Conservation (phyloP, 2,797 vertebrate species). For the Eospalax fontanierii region DNA sequence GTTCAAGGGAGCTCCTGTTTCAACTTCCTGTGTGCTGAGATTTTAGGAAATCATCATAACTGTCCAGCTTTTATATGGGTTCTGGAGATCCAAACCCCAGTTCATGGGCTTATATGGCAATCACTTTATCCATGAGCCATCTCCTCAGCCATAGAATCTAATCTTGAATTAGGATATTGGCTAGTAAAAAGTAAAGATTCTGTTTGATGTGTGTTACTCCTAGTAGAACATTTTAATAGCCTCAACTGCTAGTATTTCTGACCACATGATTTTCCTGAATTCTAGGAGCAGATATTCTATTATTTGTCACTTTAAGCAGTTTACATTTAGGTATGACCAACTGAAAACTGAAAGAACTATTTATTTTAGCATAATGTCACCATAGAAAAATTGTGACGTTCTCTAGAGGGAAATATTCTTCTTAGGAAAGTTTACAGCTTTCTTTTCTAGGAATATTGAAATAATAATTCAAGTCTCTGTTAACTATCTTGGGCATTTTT, state of each 20-base stretch:
- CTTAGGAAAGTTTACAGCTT: constrained; percentile 44
- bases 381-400: neutral
- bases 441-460: constrained; percentile 46
- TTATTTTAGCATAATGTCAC: neutral
- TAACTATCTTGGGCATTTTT: neutral
- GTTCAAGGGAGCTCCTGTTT: neutral
- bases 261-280: neutral
- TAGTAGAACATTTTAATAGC: neutral
- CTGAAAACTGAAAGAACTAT: neutral
- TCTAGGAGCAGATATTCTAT: neutral
- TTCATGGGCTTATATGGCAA: neutral
- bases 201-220: constrained; percentile 30
- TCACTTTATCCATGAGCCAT: neutral
- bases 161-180: constrained; percentile 33
- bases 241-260: neutral
- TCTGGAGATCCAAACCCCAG: neutral
- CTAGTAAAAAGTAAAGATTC: neutral
- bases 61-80: neutral
- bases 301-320: neutral
- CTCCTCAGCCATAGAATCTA: neutral
- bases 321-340: neutral
- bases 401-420: neutral
- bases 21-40: neutral
- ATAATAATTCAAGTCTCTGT: neutral
- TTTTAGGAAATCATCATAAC: neutral